These are phyloP conservation scores for Physella acuta DNA, from an alignment of 1,140 invertebrate species.

Conservation along the genomic window DNA sequence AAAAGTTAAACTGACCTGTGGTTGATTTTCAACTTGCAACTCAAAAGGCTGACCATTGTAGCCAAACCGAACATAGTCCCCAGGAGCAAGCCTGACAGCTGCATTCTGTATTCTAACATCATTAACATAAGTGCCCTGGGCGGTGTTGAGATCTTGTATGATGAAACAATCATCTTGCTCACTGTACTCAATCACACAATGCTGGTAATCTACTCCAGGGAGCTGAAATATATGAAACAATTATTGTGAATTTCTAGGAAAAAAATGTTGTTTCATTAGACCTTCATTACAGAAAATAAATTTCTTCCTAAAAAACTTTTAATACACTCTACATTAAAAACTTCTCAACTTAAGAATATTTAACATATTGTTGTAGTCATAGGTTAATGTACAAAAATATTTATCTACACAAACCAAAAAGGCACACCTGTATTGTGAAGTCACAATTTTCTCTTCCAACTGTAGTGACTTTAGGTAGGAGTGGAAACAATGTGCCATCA, in stretches of 20 bases:
- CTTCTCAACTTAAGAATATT: neutral
- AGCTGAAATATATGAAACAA: slow-evolving; percentile 37
- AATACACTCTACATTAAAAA: neutral
- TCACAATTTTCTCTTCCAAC: slow-evolving; percentile 59
- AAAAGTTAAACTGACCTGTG: slow-evolving; percentile 19
- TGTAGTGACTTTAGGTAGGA: slow-evolving; percentile 56
- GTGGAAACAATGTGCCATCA: slow-evolving; percentile 46
- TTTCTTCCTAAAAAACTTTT: neutral
- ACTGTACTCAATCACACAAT: slow-evolving; percentile 58
- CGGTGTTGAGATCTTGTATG: slow-evolving; percentile 58
- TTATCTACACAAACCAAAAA: neutral
- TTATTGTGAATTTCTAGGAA: neutral
- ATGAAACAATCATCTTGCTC: slow-evolving; percentile 58
- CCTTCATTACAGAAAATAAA: neutral
- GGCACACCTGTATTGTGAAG: slow-evolving; percentile 53
- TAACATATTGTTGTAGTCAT: neutral
- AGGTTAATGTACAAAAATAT: neutral
- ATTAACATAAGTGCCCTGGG: slow-evolving; percentile 60
- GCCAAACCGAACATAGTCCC: slow-evolving; percentile 58
- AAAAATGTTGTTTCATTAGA: neutral
- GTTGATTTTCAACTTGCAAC: slow-evolving; percentile 40
- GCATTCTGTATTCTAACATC: slow-evolving; percentile 60
- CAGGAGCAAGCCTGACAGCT: slow-evolving; percentile 55
- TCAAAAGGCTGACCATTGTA: slow-evolving; percentile 50
- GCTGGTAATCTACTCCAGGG: slow-evolving; percentile 54